phyloP scores from a whole-genome alignment of 2,888 invertebrate species.

The Caenorhabditis wallacei region DNA sequence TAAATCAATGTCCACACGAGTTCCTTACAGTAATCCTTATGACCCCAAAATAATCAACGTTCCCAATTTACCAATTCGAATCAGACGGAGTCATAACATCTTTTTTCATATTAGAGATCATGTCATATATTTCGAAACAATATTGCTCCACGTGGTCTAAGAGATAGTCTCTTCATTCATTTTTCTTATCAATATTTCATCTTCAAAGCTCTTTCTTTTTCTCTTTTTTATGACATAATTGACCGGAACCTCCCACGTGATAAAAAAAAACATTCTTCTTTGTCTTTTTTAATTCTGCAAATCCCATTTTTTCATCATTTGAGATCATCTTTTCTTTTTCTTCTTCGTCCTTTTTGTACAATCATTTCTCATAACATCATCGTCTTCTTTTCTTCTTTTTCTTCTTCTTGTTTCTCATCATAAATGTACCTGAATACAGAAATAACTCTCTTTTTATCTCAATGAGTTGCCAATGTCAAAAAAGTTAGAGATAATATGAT shows the following conservation, averaged over 20 bases:
- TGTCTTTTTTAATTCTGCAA: conserved; percentile 11
- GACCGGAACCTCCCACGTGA: conserved; percentile 22
- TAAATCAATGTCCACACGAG: no score
- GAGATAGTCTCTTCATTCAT: no score
- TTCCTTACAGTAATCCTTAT: no score
- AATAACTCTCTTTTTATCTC: conserved; percentile 34
- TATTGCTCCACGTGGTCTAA: no score
- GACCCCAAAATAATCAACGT: no score
- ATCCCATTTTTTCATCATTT: conserved; percentile 22
- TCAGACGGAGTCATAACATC: no score
- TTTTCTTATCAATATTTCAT: background rate
- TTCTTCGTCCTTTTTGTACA: conserved; percentile 1
- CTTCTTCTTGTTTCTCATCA: background rate
- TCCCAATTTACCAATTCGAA: no score
- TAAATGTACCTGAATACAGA: conserved; percentile 11
- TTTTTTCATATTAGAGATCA: no score
- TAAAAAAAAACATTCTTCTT: conserved; percentile 2
- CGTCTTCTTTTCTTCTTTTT: no score
- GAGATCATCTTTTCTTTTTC: background rate
- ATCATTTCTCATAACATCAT: conserved; percentile 6
- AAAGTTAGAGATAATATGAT: conserved; percentile 16
- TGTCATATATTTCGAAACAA: no score
- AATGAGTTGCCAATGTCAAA: conserved; percentile 40
- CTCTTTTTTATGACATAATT: conserved; percentile 1
- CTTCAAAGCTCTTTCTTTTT: background rate